phyloP scores from a whole-genome alignment of 2,797 vertebrate genomes.

The Malacoraja senta region DNA sequence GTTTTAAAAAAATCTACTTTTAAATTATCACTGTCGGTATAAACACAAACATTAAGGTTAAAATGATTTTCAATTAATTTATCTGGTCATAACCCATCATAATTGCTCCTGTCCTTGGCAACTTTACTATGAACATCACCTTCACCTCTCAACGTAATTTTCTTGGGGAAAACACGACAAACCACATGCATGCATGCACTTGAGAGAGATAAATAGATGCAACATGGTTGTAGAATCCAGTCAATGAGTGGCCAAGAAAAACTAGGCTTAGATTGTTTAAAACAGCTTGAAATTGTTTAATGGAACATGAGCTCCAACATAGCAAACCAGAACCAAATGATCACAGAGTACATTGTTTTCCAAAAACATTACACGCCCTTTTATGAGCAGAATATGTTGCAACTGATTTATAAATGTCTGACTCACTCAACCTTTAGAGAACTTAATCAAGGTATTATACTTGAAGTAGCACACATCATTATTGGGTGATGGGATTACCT shows the following conservation, averaged over 20 bases:
- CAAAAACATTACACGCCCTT: background rate
- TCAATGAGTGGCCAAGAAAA: background rate
- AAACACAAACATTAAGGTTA: background rate
- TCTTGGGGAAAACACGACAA: background rate
- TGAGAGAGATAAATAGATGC: background rate
- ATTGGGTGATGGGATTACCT: background rate
- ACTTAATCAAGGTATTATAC: background rate
- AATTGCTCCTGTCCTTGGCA: background rate
- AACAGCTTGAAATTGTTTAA: conserved; percentile 33
- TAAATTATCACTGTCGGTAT: background rate
- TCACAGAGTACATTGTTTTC: background rate
- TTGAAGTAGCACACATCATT: background rate
- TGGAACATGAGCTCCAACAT: conserved; percentile 23
- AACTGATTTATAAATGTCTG: conserved; percentile 21
- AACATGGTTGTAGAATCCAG: background rate
- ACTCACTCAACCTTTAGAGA: background rate
- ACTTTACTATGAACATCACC: background rate
- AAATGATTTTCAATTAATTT: background rate
- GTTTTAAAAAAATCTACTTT: conserved; percentile 21
- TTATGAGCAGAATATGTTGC: conserved; percentile 18
- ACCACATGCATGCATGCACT: background rate
- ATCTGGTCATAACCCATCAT: background rate
- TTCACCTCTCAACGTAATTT: background rate
- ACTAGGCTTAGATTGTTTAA: conserved; percentile 6
- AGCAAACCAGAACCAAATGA: conserved; percentile 30